A percentile compares a stretch with the other conserved stretches of the same genome.
Conservation (phyloP, 1,140 invertebrate species). For the Anthonomus grandis region DNA sequence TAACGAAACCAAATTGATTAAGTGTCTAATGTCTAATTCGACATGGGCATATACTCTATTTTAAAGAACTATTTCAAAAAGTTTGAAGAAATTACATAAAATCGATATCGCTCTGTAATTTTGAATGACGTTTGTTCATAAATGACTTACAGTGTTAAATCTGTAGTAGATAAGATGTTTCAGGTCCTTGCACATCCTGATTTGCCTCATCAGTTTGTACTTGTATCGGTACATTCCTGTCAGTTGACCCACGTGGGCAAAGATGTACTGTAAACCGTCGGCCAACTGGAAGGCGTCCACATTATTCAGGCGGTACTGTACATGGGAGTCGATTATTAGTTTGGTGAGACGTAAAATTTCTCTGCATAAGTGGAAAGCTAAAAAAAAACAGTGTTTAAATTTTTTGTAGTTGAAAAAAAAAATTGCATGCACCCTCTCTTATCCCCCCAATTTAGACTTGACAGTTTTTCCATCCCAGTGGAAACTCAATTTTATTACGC, state of each 20-base stretch:
- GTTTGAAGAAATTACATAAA: too few relatives aligned
- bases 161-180: constrained; percentile 99
- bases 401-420: not conserved
- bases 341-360: constrained; percentile 98
- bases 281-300: constrained; percentile 98
- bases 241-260: constrained; percentile 98
- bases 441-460: too few relatives aligned
- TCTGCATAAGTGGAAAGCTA: constrained; percentile 96
- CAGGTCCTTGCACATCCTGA: constrained; percentile 99
- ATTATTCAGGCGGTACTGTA: constrained; percentile 98
- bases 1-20: too few relatives aligned
- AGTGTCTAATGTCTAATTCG: too few relatives aligned
- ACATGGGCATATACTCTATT: too few relatives aligned
- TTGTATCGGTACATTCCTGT: constrained; percentile 99
- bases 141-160: constrained; percentile 88
- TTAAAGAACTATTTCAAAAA: too few relatives aligned
- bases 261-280: constrained; percentile 99
- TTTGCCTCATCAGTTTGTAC: constrained; percentile 99
- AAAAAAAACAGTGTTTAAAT: constrained; percentile 32
- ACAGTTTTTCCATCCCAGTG: too few relatives aligned
- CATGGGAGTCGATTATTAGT: constrained; percentile 97
- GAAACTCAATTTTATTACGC: too few relatives aligned
- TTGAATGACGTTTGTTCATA: not conserved
- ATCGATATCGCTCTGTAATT: constrained; percentile 6
- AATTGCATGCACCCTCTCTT: too few relatives aligned